Base-by-base conservation (phyloP, 30 jellyfish, hydroid and myxozoan genomes). In the Aurelia aurita complex sp. Pacific region DNA sequence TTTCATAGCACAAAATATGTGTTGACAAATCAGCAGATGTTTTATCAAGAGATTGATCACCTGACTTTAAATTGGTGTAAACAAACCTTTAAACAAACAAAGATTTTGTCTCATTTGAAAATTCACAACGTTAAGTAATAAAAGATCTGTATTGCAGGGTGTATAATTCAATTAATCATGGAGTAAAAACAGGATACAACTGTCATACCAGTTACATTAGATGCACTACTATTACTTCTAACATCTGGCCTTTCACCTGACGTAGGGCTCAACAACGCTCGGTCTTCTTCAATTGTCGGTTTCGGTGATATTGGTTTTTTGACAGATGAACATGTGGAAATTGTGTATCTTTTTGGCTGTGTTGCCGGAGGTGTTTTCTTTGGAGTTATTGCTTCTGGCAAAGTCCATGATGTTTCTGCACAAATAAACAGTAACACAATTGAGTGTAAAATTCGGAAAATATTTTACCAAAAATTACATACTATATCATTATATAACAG, bases 351-450 rank as follows among this genome's bases (percentile, higher is more conserved):
- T 60, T 83, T 83, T 1, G 85, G 81, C 14, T 54, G 74, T 10
- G 92, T 71, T 10, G 77, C 74, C 1, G 92, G 86, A 10, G 86
- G 86, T 52, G 86, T 54, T 17, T 70, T 83, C 16, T 61, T 60
- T 10, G 92, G 92, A 38, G 81, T 82, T 5, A 64, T 5, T 2
- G 10, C 54, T 19, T 65, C 70, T 52, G 96, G 96, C 33, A 72
- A 72, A 18, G 16, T 33, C 96, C 96, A 86, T 9, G 85, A 54
- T 66, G 90, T 68, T 55, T 86, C 96, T 86, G 76, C 15, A 65
- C 67, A 38, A 32, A 9, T 46, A 46, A 46, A 9, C 12, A 2
- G 15, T 0, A 46, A 46, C 57, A 46, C 4, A 6, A 46, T 46
- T 46, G 2, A 46, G 57, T 6, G 57, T 5, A 46, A 46, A 46